These are phyloP conservation scores for Uropetala carovei DNA, from an alignment of 2,888 invertebrate genomes.

Conservation along the genomic window DNA sequence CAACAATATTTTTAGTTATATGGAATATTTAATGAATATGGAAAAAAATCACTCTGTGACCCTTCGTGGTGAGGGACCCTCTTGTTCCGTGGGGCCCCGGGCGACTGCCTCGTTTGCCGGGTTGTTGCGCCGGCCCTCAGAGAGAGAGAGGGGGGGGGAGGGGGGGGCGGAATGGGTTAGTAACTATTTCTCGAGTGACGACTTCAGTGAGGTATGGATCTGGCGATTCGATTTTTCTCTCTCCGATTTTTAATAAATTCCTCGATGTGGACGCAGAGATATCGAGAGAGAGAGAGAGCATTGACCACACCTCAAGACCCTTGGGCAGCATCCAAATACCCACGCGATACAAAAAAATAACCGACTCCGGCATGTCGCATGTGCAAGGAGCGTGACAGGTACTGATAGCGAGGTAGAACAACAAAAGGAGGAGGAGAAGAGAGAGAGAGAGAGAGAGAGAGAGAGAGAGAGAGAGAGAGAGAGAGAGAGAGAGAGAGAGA, in stretches of 20 bases:
- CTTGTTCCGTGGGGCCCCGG: no score
- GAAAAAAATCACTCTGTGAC: no score
- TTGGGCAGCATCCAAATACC: constrained; percentile 17
- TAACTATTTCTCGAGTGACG: neutral
- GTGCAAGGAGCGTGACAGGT: neutral
- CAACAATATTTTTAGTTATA: no score
- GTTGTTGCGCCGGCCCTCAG: no score
- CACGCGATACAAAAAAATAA: neutral
- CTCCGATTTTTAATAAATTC: constrained; percentile 23
- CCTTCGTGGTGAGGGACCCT: no score
- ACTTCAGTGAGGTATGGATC: neutral
- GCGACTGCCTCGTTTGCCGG: no score
- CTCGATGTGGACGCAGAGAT: constrained; percentile 11
- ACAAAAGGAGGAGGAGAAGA: neutral
- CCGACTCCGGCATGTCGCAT: neutral
- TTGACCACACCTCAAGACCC: constrained; percentile 37
- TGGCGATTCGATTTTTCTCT: neutral
- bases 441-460: no score
- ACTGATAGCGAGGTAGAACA: neutral
- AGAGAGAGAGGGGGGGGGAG: neutral
- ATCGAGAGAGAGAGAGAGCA: neutral
- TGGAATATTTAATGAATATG: no score
- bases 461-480: no score
- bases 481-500: no score
- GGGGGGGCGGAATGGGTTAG: neutral